Evolutionary conservation across 2,113 vertebrate genomes (phyloP).

Genomic region (Sigmodon hispidus): DNA sequence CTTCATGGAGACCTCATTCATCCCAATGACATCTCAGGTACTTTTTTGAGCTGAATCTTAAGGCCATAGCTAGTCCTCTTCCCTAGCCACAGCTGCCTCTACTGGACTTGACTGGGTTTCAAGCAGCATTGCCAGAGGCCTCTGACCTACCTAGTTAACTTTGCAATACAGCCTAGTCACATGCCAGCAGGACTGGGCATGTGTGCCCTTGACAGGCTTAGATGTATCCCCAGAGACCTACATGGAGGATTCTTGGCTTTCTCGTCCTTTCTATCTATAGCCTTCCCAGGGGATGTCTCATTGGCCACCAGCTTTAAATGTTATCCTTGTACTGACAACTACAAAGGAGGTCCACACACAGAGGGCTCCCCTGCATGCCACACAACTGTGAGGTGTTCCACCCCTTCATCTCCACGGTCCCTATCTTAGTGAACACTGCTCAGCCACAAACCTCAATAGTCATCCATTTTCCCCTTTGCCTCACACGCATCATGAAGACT

Average conservation of each 20-base stretch:
- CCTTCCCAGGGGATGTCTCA: neutral
- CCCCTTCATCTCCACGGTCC: neutral
- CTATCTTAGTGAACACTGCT: neutral
- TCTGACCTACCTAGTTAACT: neutral
- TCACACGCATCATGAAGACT: neutral
- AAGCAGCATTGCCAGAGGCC: accelerated
- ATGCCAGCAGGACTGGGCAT: too few species aligned
- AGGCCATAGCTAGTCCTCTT: neutral
- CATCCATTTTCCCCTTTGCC: neutral
- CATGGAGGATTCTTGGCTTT: neutral
- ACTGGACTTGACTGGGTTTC: neutral
- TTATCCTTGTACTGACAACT: neutral
- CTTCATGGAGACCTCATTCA: neutral
- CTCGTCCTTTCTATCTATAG: neutral
- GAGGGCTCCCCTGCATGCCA: accelerated
- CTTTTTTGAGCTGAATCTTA: neutral
- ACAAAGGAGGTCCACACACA: neutral
- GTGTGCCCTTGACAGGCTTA: neutral
- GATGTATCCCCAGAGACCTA: neutral
- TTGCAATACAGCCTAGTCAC: neutral
- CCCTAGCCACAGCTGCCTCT: neutral
- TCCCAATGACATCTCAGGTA: neutral
- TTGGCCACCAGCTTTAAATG: neutral
- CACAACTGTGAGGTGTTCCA: neutral
- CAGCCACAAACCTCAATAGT: neutral